These are phyloP conservation scores for Dendrolimus pini DNA, from an alignment of 2,888 invertebrate genomes.

Conservation along the genomic window DNA sequence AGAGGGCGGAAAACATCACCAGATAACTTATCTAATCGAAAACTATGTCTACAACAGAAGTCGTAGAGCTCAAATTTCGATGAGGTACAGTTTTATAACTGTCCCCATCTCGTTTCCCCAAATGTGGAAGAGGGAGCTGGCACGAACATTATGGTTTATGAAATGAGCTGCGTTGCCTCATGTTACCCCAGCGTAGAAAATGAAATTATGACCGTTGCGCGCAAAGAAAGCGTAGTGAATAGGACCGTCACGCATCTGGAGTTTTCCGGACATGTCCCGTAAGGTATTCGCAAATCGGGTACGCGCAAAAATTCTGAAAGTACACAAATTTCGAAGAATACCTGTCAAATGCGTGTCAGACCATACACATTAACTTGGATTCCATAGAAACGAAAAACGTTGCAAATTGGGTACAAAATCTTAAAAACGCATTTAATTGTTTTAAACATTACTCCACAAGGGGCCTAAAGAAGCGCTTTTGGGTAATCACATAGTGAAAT, in stretches of 20 bases:
- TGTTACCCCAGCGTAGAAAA: constrained; percentile 61
- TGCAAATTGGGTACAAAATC: too few species aligned
- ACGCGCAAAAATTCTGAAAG: too few species aligned
- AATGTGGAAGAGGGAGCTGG: constrained; percentile 32
- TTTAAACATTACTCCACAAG: too few species aligned
- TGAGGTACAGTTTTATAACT: constrained; percentile 38
- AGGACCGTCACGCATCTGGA: constrained; percentile 25
- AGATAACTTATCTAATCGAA: constrained; percentile 32
- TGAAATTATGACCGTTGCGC: constrained; percentile 62
- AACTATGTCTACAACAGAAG: constrained; percentile 35
- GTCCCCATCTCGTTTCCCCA: constrained; percentile 30
- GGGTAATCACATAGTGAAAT: too few species aligned
- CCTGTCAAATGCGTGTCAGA: too few species aligned
- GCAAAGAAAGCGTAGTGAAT: constrained; percentile 52
- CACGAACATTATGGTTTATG: constrained; percentile 64
- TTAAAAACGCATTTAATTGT: too few species aligned
- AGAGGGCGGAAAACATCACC: constrained; percentile 49
- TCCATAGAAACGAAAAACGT: too few species aligned
- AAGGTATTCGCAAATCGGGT: too few species aligned
- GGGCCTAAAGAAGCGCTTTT: too few species aligned
- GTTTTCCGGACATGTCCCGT: too few species aligned
- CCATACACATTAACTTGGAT: too few species aligned
- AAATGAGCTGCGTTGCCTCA: constrained; percentile 65
- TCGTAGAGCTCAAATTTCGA: constrained; percentile 51
- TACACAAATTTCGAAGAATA: too few species aligned